Conservation (phyloP, 2,888 invertebrate species). For the Rhamnusium bicolor region DNA sequence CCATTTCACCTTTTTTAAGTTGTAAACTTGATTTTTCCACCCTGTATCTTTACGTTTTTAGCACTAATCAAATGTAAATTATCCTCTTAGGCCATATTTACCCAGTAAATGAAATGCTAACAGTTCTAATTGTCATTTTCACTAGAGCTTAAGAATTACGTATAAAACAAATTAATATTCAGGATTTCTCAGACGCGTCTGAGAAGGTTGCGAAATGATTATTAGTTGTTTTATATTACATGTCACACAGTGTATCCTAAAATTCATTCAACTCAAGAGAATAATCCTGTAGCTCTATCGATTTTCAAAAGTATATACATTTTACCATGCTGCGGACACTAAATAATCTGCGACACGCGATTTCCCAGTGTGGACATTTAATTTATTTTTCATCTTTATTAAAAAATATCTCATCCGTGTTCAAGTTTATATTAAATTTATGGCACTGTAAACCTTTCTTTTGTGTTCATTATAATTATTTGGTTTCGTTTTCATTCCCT, state of each 20-base stretch:
- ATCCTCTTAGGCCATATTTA: conserved; percentile 1
- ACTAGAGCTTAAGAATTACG: not conserved
- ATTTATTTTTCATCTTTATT: conserved; percentile 8
- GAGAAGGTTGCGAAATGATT: too few species aligned
- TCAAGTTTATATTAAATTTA: conserved; percentile 1
- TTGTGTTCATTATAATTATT: conserved; percentile 1
- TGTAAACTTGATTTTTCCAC: too few species aligned
- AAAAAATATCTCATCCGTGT: not conserved
- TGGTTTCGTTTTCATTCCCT: not conserved
- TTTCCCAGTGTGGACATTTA: not conserved
- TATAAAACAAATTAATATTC: not conserved
- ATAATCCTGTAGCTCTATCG: too few species aligned
- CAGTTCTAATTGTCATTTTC: conserved; percentile 9
- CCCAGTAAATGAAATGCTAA: conserved; percentile 11
- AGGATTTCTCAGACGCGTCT: too few species aligned
- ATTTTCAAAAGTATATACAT: too few species aligned
- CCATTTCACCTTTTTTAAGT: too few species aligned
- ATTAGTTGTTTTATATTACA: too few species aligned
- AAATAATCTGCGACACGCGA: not conserved
- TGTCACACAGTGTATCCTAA: too few species aligned
- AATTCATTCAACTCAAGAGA: too few species aligned
- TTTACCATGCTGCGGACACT: not conserved
- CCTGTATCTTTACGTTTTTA: not conserved
- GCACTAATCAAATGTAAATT: not conserved
- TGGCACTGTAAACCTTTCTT: not conserved